phyloP scores from a whole-genome alignment of 2,888 invertebrate genomes.

The Frankliniella intonsa region DNA sequence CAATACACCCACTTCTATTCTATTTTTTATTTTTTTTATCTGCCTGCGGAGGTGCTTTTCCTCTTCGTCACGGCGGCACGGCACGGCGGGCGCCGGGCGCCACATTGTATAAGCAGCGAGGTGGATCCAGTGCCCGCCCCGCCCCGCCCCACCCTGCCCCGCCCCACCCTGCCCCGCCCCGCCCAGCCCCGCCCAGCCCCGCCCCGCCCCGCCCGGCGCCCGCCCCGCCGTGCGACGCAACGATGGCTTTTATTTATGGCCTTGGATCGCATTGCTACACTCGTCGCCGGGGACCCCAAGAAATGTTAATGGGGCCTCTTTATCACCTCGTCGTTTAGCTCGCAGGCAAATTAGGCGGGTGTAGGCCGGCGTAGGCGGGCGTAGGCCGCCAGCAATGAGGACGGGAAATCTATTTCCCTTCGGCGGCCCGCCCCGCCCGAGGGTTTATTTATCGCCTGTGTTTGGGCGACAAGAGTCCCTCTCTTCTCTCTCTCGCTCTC shows the following conservation, averaged over 20 bases:
- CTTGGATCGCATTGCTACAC: conserved; percentile 13
- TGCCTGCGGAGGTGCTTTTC: too few relatives aligned
- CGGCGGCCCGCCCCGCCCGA: not conserved
- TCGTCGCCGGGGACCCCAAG: not conserved
- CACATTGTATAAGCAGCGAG: too few relatives aligned
- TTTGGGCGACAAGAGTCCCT: not conserved
- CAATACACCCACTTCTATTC: too few relatives aligned
- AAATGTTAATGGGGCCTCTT: conserved; percentile 20
- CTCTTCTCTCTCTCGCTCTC: not conserved
- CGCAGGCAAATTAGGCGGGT: not conserved
- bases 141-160: too few relatives aligned
- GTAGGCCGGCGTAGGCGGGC: not conserved
- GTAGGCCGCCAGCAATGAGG: not conserved
- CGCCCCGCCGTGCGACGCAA: too few relatives aligned
- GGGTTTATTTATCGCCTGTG: not conserved
- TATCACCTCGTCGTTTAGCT: conserved; percentile 11
- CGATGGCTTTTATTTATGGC: conserved; percentile 13
- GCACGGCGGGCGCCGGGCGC: too few relatives aligned
- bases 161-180: too few relatives aligned
- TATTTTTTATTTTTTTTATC: too few relatives aligned
- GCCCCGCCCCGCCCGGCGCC: too few relatives aligned
- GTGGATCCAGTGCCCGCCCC: too few relatives aligned
- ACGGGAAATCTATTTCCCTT: not conserved
- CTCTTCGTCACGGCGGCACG: too few relatives aligned
- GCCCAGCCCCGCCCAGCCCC: too few relatives aligned